A percentile compares a stretch with the other conserved stretches of the same genome.
phyloP scores from a whole-genome alignment of 2,113 vertebrate species.

The Silurus glanis region DNA sequence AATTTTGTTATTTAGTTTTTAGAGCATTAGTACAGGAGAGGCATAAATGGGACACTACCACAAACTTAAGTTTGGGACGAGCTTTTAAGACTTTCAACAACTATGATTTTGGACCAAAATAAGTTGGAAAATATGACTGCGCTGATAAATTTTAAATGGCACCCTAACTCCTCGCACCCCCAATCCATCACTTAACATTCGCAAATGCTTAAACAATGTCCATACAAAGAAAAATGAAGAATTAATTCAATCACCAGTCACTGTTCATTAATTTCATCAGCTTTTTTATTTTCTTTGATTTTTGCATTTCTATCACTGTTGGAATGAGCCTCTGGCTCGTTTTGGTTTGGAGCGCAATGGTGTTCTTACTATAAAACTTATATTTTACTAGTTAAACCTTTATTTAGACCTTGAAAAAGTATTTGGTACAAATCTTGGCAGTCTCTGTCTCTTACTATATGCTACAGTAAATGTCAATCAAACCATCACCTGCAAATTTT shows the following conservation, averaged over 20 bases:
- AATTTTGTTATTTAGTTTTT: background rate
- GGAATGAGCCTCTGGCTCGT: background rate
- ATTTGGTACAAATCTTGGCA: background rate
- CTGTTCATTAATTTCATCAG: background rate
- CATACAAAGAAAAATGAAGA: background rate
- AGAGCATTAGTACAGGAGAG: background rate
- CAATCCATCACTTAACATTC: too few species aligned
- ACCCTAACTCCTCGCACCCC: background rate
- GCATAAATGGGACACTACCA: background rate
- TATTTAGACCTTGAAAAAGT: background rate
- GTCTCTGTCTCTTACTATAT: background rate
- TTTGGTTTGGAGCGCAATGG: background rate
- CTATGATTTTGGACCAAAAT: background rate
- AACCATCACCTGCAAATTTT: background rate
- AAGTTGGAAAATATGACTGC: background rate
- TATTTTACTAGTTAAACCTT: background rate
- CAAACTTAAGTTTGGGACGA: background rate
- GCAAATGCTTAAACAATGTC: too few species aligned
- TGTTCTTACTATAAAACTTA: background rate
- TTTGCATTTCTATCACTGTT: background rate
- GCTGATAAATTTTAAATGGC: background rate
- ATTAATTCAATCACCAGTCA: background rate
- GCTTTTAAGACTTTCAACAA: background rate
- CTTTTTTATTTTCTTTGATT: background rate
- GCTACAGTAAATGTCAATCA: background rate